These are phyloP conservation scores for Meloe dianella DNA, from an alignment of 2,888 invertebrate species.

Conservation along the genomic window DNA sequence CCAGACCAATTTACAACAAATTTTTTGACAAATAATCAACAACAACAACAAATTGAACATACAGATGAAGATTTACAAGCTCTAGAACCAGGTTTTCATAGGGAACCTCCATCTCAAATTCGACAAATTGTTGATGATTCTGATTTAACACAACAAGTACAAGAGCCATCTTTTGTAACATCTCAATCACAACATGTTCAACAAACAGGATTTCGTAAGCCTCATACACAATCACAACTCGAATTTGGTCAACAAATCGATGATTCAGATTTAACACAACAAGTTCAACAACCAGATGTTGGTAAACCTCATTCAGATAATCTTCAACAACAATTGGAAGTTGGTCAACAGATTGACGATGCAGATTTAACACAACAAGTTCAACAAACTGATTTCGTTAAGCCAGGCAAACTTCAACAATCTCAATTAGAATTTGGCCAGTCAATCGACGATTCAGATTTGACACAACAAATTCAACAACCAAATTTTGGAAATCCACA, in stretches of 20 bases:
- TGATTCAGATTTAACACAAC: constrained; percentile 4
- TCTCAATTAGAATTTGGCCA: constrained; percentile 36
- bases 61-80: background rate
- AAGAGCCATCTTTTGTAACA: background rate
- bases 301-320: background rate
- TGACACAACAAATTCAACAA: background rate
- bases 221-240: background rate
- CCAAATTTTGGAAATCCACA: background rate
- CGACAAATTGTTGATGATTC: background rate
- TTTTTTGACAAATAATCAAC: background rate
- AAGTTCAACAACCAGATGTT: background rate
- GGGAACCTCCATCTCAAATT: background rate
- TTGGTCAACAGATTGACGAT: constrained; percentile 12
- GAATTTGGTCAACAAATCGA: constrained; percentile 29
- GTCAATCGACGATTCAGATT: constrained; percentile 32
- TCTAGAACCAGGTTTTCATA: background rate
- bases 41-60: background rate
- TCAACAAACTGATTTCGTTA: constrained; percentile 10
- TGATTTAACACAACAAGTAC: constrained; percentile 7
- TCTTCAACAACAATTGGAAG: constrained; percentile 33
- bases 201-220: constrained; percentile 6
- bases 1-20: background rate
- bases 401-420: background rate
- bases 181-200: constrained; percentile 13
- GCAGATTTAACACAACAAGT: constrained; percentile 21